These are phyloP conservation scores for Cyclophora albipunctata DNA, from an alignment of 2,888 invertebrate genomes.

Conservation along the genomic window DNA sequence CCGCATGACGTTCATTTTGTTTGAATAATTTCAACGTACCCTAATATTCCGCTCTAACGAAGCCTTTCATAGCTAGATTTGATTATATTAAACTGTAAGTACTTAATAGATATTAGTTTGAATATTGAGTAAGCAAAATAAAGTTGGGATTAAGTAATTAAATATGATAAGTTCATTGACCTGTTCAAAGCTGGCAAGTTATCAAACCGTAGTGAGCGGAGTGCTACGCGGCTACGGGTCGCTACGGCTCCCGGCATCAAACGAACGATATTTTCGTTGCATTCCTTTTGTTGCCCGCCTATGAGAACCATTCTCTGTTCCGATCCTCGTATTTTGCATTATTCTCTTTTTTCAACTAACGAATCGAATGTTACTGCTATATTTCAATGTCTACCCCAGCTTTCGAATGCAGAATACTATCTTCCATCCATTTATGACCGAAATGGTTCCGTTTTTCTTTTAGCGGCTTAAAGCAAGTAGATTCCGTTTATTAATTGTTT, in stretches of 20 bases:
- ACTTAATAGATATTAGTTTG: background rate
- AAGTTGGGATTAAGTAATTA: constrained; percentile 1
- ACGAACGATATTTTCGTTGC: constrained; percentile 55
- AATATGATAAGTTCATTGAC: background rate
- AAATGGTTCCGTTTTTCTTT: too few species aligned
- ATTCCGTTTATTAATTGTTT: too few species aligned
- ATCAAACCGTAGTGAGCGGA: constrained; percentile 40
- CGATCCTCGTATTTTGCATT: constrained; percentile 60
- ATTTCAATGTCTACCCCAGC: constrained; percentile 46
- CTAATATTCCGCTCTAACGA: constrained; percentile 2
- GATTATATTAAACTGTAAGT: background rate
- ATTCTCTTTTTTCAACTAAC: constrained; percentile 62
- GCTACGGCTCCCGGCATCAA: constrained; percentile 45
- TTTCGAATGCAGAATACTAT: constrained; percentile 27
- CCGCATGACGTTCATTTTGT: too few species aligned
- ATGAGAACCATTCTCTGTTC: constrained; percentile 60
- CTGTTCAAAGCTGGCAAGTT: constrained; percentile 40
- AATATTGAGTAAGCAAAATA: constrained; percentile 3
- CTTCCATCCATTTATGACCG: too few species aligned
- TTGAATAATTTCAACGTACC: too few species aligned
- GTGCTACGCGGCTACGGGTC: constrained; percentile 26
- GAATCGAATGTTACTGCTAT: constrained; percentile 63
- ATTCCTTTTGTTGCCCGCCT: constrained; percentile 63
- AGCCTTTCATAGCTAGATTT: background rate
- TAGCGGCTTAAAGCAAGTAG: too few species aligned